Evolutionary conservation across 2,113 vertebrate genomes (phyloP).

Genomic region (Anthoscopus minutus): DNA sequence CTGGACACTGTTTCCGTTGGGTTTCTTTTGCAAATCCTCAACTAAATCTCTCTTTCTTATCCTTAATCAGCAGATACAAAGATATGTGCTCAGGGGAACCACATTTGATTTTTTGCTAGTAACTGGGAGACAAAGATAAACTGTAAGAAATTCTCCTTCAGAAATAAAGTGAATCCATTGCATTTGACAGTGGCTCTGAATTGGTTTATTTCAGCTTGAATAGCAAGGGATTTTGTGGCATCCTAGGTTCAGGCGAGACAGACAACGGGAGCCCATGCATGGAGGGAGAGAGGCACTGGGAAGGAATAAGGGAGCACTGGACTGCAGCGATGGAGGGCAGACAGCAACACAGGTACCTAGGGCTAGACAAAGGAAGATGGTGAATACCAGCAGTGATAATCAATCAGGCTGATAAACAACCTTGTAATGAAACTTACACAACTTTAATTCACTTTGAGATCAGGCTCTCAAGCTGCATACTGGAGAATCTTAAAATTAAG

Average conservation of each 20-base stretch:
- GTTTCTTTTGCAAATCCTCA: not conserved
- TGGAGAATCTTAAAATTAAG: not conserved
- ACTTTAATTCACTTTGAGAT: not conserved
- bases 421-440: not conserved
- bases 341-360: not conserved
- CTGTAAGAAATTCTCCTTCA: not conserved
- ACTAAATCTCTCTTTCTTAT: not conserved
- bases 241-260: accelerated
- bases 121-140: not conserved
- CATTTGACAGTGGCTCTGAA: not conserved
- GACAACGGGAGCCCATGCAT: not conserved
- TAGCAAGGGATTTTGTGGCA: not conserved
- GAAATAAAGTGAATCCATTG: not conserved
- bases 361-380: not conserved
- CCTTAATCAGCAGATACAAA: not conserved
- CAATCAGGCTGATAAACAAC: not conserved
- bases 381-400: not conserved
- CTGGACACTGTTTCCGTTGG: not conserved
- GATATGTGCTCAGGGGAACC: not conserved
- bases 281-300: not conserved
- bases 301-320: not conserved
- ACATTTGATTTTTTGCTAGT: not conserved
- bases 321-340: not conserved
- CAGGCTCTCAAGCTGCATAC: not conserved
- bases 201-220: not conserved